phyloP scores from a whole-genome alignment of 1,140 invertebrate genomes.

The Drosophila gunungcola region DNA sequence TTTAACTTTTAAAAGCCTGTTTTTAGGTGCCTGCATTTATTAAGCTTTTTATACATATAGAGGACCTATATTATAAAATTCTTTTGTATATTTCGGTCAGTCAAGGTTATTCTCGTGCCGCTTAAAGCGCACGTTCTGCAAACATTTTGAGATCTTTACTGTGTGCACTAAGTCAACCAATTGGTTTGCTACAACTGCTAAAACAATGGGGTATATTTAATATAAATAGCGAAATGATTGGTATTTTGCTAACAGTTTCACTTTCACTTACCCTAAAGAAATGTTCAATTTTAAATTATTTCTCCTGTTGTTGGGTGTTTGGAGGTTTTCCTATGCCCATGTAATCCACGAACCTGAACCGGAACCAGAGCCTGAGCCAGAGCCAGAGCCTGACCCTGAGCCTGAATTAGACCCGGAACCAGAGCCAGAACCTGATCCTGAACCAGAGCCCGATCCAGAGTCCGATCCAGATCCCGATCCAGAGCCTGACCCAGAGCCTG shows the following conservation, averaged over 20 bases:
- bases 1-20: conserved; percentile 2
- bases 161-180: conserved; percentile 4
- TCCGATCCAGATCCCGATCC: background rate
- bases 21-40: conserved; percentile 4
- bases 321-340: background rate
- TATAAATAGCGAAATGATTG: conserved; percentile 11
- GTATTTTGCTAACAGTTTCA: background rate
- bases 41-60: conserved; percentile 1
- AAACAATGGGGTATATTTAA: conserved; percentile 1
- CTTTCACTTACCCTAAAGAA: background rate
- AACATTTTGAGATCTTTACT: conserved; percentile 9
- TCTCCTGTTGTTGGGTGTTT: conserved; percentile 5
- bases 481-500: background rate
- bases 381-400: background rate
- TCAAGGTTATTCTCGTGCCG: conserved; percentile 24
- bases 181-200: background rate
- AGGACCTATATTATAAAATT: background rate
- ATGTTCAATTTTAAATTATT: conserved; percentile 10
- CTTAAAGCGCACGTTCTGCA: conserved; percentile 25
- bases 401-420: too few species aligned
- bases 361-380: background rate
- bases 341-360: background rate
- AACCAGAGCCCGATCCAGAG: background rate
- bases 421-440: background rate
- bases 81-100: background rate